These are phyloP conservation scores for Aphaenogaster floridana DNA, from an alignment of 1,140 invertebrate genomes.

Conservation along the genomic window DNA sequence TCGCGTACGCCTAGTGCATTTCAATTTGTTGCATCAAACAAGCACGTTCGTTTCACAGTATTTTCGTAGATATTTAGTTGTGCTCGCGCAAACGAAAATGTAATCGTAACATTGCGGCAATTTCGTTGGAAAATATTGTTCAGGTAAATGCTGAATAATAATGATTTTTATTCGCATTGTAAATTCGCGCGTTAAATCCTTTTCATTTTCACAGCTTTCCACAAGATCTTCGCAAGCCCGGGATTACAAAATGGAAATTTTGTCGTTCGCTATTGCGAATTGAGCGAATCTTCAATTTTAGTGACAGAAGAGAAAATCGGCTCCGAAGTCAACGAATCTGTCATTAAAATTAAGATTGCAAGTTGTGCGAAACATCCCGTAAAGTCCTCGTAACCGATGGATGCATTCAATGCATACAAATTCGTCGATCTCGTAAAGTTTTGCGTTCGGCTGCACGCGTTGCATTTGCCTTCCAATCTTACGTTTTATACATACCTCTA, in stretches of 20 bases:
- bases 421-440: background rate
- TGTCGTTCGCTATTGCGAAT: background rate
- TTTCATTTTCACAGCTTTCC: background rate
- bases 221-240: background rate
- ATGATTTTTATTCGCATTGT: background rate
- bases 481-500: background rate
- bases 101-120: background rate
- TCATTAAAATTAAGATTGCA: conserved; percentile 10
- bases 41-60: background rate
- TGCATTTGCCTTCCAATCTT: background rate
- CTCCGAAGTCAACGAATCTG: background rate
- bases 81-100: background rate
- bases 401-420: background rate
- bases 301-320: background rate
- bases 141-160: background rate
- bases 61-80: background rate
- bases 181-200: background rate
- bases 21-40: background rate
- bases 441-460: background rate
- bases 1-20: background rate
- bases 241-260: background rate
- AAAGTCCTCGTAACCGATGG: background rate
- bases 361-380: no score
- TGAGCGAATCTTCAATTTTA: background rate
- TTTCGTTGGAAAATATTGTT: conserved; percentile 8